These are phyloP conservation scores for Prochilodus magdalenae DNA, from an alignment of 2,113 vertebrate species.

Conservation along the genomic window DNA sequence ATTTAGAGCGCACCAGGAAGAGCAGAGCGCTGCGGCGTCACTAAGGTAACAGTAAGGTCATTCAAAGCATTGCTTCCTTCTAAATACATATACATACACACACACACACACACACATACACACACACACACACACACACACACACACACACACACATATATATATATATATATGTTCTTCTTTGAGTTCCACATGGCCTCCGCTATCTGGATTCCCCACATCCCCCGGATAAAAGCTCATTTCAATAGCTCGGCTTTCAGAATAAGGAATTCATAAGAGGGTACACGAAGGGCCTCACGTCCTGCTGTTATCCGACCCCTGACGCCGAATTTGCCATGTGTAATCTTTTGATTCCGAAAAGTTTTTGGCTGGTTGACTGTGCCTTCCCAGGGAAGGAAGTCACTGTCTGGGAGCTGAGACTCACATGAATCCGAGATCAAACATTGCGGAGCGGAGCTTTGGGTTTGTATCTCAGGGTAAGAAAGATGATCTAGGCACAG, in stretches of 20 bases:
- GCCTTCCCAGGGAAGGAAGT: slow-evolving; percentile 78
- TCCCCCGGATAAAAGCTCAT: slow-evolving; percentile 69
- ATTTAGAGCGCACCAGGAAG: slow-evolving; percentile 93
- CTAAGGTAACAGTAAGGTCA: slow-evolving; percentile 98
- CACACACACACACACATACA: no score
- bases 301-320: slow-evolving; percentile 66
- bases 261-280: slow-evolving; percentile 69
- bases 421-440: slow-evolving; percentile 72
- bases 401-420: slow-evolving; percentile 66
- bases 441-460: slow-evolving; percentile 59
- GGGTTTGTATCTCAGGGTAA: slow-evolving; percentile 44
- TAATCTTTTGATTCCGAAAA: slow-evolving; percentile 68
- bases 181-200: slow-evolving; percentile 61
- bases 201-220: slow-evolving; percentile 75
- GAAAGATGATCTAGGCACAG: background rate
- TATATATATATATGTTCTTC: slow-evolving; percentile 13
- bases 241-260: slow-evolving; percentile 75
- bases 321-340: slow-evolving; percentile 62
- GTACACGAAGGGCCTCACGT: slow-evolving; percentile 74
- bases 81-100: background rate
- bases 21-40: slow-evolving; percentile 83
- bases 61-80: slow-evolving; percentile 83
- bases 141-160: no score
- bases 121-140: no score
- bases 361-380: slow-evolving; percentile 50